Conservation (phyloP, 2,113 vertebrate species). For the Rhynchomys soricoides region DNA sequence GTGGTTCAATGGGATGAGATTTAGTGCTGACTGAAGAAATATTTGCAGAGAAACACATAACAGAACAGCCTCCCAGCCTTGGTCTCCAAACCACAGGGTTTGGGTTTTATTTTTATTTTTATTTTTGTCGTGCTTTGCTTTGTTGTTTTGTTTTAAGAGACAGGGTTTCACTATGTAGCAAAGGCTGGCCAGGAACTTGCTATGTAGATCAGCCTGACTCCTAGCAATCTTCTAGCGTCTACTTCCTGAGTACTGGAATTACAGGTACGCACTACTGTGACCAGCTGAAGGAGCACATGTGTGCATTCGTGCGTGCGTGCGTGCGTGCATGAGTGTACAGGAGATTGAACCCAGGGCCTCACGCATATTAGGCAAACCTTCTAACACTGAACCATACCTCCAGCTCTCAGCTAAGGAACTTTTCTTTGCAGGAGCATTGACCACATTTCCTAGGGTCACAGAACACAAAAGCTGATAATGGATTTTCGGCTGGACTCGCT, state of each 20-base stretch:
- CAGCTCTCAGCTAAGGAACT: background rate
- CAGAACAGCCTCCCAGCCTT: background rate
- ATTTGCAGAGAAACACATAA: background rate
- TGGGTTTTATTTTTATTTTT: background rate
- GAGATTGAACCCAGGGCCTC: background rate
- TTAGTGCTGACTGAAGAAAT: background rate
- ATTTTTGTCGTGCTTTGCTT: background rate
- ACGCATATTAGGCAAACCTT: background rate
- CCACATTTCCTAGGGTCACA: slow-evolving; percentile 21
- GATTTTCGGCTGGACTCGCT: background rate
- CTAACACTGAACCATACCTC: background rate
- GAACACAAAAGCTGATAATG: background rate
- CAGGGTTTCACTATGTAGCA: background rate
- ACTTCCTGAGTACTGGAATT: background rate
- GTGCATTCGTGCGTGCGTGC: background rate
- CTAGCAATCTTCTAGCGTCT: background rate
- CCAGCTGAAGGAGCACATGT: background rate
- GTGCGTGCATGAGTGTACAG: background rate
- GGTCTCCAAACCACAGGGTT: background rate
- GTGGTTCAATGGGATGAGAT: background rate
- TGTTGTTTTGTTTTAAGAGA: background rate
- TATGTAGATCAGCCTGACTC: background rate
- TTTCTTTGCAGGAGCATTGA: slow-evolving; percentile 20
- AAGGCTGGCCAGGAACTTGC: background rate
- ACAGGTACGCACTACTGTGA: background rate